Conservation (phyloP, 2,113 vertebrate genomes). For the Leucosticte australis region DNA sequence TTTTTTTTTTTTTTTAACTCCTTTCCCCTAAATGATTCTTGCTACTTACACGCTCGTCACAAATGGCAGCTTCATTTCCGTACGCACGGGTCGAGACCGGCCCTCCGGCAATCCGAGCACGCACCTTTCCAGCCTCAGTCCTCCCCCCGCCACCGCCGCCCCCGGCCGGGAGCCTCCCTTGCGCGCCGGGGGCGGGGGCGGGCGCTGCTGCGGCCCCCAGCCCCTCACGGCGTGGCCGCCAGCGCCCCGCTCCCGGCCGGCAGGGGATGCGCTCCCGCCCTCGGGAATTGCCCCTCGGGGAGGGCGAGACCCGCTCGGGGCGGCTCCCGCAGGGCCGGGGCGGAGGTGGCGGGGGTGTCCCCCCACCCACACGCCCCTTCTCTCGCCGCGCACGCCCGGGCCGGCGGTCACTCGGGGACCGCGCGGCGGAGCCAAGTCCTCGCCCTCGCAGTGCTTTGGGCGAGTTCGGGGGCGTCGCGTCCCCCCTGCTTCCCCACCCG, state of each 20-base stretch:
- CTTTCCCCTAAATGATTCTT: slow-evolving; percentile 45
- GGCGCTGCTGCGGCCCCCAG: not conserved
- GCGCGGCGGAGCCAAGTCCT: not conserved
- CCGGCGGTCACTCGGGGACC: not conserved
- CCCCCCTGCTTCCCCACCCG: not conserved
- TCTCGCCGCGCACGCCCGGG: not conserved
- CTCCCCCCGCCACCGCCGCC: not conserved
- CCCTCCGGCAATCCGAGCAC: slow-evolving; percentile 45
- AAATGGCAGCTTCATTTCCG: slow-evolving; percentile 68
- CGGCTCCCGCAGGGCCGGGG: not conserved
- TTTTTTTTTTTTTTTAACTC: no score
- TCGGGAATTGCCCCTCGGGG: not conserved
- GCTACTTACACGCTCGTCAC: slow-evolving; percentile 60
- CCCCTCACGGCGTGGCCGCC: not conserved
- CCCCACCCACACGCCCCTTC: not conserved
- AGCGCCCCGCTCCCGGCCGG: not conserved
- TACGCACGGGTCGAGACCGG: slow-evolving; percentile 52
- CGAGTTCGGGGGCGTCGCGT: not conserved
- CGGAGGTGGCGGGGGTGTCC: not conserved
- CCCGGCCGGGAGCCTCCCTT: not conserved
- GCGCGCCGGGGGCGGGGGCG: not conserved
- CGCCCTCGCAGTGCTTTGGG: not conserved
- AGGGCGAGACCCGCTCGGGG: not conserved
- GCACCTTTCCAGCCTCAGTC: slow-evolving; percentile 53
- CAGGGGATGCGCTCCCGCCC: not conserved